Percentiles rank a stretch among this genome's conserved stretches.
These are phyloP conservation scores for Choloepus didactylus DNA, from an alignment of 2,797 vertebrate species.

Conservation along the genomic window DNA sequence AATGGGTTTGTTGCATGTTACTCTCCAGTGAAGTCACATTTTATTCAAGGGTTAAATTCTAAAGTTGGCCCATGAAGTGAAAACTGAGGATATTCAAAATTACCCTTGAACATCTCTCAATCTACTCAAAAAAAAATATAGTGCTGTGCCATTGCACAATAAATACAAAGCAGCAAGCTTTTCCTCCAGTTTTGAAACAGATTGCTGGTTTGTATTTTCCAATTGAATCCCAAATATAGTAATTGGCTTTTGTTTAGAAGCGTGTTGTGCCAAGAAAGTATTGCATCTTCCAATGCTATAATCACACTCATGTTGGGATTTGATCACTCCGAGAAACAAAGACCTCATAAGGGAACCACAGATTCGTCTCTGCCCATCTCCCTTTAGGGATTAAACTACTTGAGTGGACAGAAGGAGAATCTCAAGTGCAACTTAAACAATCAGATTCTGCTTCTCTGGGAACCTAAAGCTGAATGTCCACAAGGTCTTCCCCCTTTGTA, in stretches of 20 bases:
- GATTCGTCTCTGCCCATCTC: not conserved
- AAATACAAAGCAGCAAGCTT: constrained; percentile 69
- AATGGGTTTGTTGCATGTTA: not conserved
- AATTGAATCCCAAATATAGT: constrained; percentile 74
- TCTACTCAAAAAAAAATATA: constrained; percentile 61
- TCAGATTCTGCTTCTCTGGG: not conserved
- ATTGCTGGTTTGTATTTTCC: constrained; percentile 76
- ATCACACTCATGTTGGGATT: not conserved
- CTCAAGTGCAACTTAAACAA: not conserved
- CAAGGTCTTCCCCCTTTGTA: not conserved
- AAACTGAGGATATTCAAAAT: constrained; percentile 65
- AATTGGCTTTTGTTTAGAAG: constrained; percentile 78
- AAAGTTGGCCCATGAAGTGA: constrained; percentile 6
- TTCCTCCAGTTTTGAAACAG: constrained; percentile 77
- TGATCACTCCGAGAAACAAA: not conserved
- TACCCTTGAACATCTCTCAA: constrained; percentile 53
- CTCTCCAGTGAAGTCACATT: constrained; percentile 22
- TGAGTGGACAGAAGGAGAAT: not conserved
- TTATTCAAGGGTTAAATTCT: constrained; percentile 48
- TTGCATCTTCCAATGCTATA: constrained; percentile 67
- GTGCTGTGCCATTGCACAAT: constrained; percentile 47
- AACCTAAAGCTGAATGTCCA: not conserved
- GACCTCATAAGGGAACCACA: not conserved
- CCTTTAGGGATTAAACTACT: not conserved
- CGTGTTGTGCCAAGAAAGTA: constrained; percentile 61